Evolutionary conservation across 2,797 vertebrate species (phyloP).

Genomic region (Chanos chanos): DNA sequence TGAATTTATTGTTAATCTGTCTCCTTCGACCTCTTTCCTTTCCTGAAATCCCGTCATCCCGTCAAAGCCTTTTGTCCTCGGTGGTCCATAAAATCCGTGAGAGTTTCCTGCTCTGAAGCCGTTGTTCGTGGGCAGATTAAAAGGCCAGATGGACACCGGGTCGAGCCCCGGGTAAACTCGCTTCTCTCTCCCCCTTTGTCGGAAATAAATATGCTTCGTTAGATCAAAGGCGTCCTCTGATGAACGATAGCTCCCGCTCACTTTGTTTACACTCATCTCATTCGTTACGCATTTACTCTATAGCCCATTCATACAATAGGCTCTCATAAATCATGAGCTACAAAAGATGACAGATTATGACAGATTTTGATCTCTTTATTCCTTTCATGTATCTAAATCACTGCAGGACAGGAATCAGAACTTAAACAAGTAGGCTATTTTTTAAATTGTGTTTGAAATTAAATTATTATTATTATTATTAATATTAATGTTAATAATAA

Average conservation of each 20-base stretch:
- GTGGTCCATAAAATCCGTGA: constrained; percentile 44
- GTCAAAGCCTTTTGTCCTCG: constrained; percentile 57
- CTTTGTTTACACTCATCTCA: not conserved
- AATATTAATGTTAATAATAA: not conserved
- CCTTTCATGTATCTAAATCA: no score
- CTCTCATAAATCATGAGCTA: constrained; percentile 6
- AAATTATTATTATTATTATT: not conserved
- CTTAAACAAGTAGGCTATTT: no score
- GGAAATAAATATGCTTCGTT: constrained; percentile 5
- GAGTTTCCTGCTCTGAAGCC: constrained; percentile 55
- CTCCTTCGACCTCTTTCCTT: constrained; percentile 60
- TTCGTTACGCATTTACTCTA: constrained; percentile 1
- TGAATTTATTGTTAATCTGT: constrained; percentile 23
- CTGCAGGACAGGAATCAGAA: no score
- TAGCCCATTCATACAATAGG: not conserved
- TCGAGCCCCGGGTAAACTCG: constrained; percentile 17
- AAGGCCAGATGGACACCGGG: constrained; percentile 46
- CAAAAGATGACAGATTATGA: not conserved
- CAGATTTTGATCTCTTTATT: not conserved
- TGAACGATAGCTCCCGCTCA: no score
- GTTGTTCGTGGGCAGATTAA: constrained; percentile 38
- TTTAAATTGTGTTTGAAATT: not conserved
- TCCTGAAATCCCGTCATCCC: constrained; percentile 61
- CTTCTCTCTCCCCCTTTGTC: constrained; percentile 20
- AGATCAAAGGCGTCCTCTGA: no score